Evolutionary conservation across 2,888 invertebrate species (phyloP).

Genomic region (Uloborus plumipes): DNA sequence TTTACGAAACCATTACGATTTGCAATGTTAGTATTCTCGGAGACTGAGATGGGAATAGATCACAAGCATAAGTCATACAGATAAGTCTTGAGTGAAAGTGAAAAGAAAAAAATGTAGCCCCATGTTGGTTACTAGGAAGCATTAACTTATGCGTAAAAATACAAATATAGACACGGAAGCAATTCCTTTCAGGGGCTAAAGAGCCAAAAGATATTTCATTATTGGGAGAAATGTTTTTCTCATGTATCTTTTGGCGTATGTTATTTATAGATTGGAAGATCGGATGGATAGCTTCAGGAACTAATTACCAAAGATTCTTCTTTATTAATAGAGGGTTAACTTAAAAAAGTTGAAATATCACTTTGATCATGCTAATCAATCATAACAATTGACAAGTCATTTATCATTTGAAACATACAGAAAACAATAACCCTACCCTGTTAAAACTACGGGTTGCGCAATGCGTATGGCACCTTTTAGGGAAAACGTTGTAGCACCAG

Average conservation of each 20-base stretch:
- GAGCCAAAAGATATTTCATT: neutral
- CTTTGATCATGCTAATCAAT: too few relatives aligned
- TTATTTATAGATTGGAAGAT: too few relatives aligned
- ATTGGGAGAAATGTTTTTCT: neutral
- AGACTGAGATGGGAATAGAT: conserved; percentile 34
- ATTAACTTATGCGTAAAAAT: conserved; percentile 44
- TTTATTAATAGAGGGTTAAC: too few relatives aligned
- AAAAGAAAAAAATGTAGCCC: neutral
- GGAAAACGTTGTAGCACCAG: too few relatives aligned
- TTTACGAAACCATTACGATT: conserved; percentile 51
- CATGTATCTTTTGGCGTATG: neutral
- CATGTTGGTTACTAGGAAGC: conserved; percentile 34
- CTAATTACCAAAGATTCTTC: too few relatives aligned
- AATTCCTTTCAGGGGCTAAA: neutral
- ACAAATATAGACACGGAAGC: conserved; percentile 29
- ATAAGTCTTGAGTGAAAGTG: neutral
- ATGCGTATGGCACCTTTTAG: too few relatives aligned
- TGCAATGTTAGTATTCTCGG: conserved; percentile 52
- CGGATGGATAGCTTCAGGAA: too few relatives aligned
- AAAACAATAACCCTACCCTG: too few relatives aligned
- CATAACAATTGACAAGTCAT: too few relatives aligned
- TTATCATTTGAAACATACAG: too few relatives aligned
- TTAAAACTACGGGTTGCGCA: too few relatives aligned
- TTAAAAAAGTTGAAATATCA: too few relatives aligned
- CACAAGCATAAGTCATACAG: conserved; percentile 39